phyloP scores from a whole-genome alignment of 30 jellyfish, hydroid and myxozoan genomes.

The Hydractinia symbiolongicarpus region DNA sequence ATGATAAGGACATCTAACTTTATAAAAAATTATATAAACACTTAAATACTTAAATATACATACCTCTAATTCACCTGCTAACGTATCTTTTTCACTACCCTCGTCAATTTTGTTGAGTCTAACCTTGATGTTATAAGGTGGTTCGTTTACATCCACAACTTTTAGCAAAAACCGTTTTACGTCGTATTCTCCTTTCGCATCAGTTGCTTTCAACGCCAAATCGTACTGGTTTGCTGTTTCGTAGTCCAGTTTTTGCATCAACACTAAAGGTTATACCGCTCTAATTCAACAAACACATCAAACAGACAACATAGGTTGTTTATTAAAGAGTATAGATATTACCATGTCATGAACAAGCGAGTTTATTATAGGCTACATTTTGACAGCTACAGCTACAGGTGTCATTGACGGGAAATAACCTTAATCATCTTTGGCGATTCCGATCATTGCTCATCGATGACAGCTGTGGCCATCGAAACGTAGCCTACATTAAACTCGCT shows the following conservation, averaged over 20 bases:
- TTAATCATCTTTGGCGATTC: too few relatives aligned
- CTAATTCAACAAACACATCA: too few relatives aligned
- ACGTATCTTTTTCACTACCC: slow-evolving; percentile 51
- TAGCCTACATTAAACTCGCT: too few relatives aligned
- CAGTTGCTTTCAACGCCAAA: slow-evolving; percentile 57
- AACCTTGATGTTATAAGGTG: slow-evolving; percentile 58
- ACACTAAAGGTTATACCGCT: slow-evolving; percentile 7
- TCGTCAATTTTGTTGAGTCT: slow-evolving; percentile 36
- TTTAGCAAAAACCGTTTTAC: slow-evolving; percentile 37
- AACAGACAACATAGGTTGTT: too few relatives aligned
- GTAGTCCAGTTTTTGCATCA: slow-evolving; percentile 47
- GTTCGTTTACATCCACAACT: slow-evolving; percentile 63
- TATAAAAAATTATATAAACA: too few relatives aligned
- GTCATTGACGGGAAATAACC: too few relatives aligned
- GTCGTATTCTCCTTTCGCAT: slow-evolving; percentile 54
- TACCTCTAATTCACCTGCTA: slow-evolving; percentile 44
- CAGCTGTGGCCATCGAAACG: too few relatives aligned
- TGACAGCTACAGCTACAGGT: too few relatives aligned
- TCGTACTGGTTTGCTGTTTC: slow-evolving; percentile 37
- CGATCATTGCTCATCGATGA: too few relatives aligned
- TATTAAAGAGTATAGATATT: too few relatives aligned
- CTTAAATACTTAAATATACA: background rate
- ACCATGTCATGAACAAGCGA: background rate
- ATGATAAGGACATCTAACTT: too few relatives aligned
- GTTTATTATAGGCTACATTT: background rate